Evolutionary conservation across 2,797 vertebrate genomes (phyloP).

Genomic region (Nannoperca obscura): DNA sequence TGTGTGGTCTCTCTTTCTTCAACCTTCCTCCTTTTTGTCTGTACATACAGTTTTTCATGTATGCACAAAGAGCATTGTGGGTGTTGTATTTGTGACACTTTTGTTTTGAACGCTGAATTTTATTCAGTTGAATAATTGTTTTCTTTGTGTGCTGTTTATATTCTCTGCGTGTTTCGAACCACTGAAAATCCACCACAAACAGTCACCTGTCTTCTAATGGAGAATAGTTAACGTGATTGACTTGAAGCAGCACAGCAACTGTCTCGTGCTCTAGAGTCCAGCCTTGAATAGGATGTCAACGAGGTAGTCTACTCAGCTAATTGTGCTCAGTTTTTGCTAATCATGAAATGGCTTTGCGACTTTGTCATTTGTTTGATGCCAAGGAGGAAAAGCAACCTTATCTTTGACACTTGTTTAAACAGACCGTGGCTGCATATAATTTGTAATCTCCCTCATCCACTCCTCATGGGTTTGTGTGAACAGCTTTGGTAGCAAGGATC

Average conservation of each 20-base stretch:
- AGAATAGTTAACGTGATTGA: slow-evolving; percentile 10
- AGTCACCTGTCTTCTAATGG: not conserved
- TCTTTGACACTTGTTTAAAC: slow-evolving; percentile 67
- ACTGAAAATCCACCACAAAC: not conserved
- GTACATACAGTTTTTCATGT: slow-evolving; percentile 2
- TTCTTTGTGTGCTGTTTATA: not conserved
- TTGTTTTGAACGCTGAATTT: not conserved
- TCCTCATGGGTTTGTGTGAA: slow-evolving; percentile 63
- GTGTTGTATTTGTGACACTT: slow-evolving; percentile 19
- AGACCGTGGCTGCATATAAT: slow-evolving; percentile 51
- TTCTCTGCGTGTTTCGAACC: not conserved
- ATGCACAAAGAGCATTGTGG: slow-evolving; percentile 18
- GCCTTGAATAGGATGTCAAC: slow-evolving; percentile 26
- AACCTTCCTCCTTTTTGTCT: slow-evolving; percentile 46
- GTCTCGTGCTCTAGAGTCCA: not conserved
- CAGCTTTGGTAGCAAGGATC: slow-evolving; percentile 63
- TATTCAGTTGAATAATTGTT: not conserved
- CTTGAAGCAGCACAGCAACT: slow-evolving; percentile 10
- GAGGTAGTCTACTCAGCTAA: slow-evolving; percentile 23
- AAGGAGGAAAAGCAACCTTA: slow-evolving; percentile 59
- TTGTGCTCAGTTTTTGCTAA: slow-evolving; percentile 28
- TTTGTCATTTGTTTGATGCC: slow-evolving; percentile 45
- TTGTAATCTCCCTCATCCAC: slow-evolving; percentile 64
- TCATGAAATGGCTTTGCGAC: slow-evolving; percentile 37
- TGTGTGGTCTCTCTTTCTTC: slow-evolving; percentile 74